These are phyloP conservation scores for Synergus japonicus DNA, from an alignment of 2,888 invertebrate genomes.

Conservation along the genomic window DNA sequence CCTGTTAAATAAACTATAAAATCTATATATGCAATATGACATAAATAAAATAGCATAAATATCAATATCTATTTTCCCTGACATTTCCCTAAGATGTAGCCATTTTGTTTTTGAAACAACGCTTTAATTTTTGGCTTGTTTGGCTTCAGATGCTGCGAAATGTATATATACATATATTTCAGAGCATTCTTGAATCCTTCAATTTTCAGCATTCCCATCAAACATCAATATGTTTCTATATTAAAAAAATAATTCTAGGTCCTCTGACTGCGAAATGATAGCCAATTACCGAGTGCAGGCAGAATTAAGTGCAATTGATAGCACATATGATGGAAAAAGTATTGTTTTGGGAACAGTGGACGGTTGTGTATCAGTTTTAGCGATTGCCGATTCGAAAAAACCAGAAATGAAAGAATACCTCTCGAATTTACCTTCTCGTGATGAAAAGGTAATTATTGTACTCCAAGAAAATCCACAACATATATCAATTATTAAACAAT, in stretches of 20 bases:
- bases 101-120: neutral
- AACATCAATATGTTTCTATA: neutral
- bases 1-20: no score
- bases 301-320: slow-evolving; percentile 91
- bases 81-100: no score
- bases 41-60: no score
- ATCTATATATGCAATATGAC: no score
- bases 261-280: slow-evolving; percentile 92
- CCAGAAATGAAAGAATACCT: slow-evolving; percentile 83
- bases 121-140: no score
- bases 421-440: slow-evolving; percentile 84
- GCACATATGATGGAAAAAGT: slow-evolving; percentile 89
- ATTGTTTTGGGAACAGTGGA: slow-evolving; percentile 94
- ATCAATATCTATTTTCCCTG: no score
- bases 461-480: no score
- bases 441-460: slow-evolving; percentile 80
- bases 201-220: neutral
- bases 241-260: slow-evolving; percentile 78
- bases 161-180: no score
- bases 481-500: neutral
- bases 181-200: no score
- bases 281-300: slow-evolving; percentile 96
- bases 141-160: no score
- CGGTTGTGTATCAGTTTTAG: slow-evolving; percentile 94
- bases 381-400: slow-evolving; percentile 86